Conservation (phyloP, 2,888 invertebrate genomes). For the Anorthoa munda region DNA sequence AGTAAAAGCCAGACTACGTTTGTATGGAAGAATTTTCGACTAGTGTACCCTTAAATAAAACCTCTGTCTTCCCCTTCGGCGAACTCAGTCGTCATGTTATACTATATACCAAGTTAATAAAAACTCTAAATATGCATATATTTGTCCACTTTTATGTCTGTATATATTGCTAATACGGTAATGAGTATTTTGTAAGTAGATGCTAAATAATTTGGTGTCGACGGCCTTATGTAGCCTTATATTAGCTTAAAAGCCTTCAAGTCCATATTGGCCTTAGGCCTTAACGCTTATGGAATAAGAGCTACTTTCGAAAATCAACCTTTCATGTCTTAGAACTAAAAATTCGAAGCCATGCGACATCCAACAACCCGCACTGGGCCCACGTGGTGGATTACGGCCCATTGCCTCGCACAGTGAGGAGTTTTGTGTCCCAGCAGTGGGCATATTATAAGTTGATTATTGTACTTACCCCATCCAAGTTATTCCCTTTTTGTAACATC, state of each 20-base stretch:
- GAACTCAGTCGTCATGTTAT: not conserved
- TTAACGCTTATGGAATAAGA: constrained; percentile 12
- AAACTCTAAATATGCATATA: constrained; percentile 34
- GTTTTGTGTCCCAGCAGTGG: not conserved
- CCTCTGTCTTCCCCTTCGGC: no score
- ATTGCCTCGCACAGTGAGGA: not conserved
- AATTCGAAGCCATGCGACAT: not conserved
- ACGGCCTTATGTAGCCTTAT: constrained; percentile 53
- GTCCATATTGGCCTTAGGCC: constrained; percentile 43
- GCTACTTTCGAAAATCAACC: constrained; percentile 21
- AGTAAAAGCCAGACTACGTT: no score
- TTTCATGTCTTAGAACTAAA: not conserved
- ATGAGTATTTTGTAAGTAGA: constrained; percentile 48
- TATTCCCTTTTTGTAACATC: no score
- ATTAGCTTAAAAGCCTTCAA: constrained; percentile 42
- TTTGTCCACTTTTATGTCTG: constrained; percentile 54
- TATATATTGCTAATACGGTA: constrained; percentile 60
- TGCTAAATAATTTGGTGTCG: constrained; percentile 41
- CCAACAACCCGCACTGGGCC: not conserved
- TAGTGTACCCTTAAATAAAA: no score
- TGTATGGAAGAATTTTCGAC: no score
- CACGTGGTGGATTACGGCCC: not conserved
- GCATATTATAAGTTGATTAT: no score
- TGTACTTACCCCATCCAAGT: no score
- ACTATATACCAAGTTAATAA: constrained; percentile 22